Conservation (phyloP, 2,797 vertebrate species). For the Paguma larvata region DNA sequence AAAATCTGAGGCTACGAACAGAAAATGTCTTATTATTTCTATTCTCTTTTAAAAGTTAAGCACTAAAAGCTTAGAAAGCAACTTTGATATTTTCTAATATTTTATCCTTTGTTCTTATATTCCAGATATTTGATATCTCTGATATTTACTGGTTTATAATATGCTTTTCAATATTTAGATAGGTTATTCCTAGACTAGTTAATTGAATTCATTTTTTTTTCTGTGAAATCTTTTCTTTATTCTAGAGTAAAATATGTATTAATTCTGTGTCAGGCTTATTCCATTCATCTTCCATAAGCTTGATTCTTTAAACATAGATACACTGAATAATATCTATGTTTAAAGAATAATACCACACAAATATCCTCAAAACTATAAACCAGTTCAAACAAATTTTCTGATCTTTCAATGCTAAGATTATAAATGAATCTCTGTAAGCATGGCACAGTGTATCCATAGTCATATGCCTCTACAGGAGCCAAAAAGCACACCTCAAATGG, state of each 20-base stretch:
- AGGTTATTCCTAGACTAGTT: not conserved
- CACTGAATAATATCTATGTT: slow-evolving; percentile 39
- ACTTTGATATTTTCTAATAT: not conserved
- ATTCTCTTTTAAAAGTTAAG: slow-evolving; percentile 40
- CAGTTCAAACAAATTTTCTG: slow-evolving; percentile 58
- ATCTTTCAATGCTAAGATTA: not conserved
- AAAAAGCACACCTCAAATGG: not conserved
- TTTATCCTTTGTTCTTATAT: not conserved
- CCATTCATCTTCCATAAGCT: not conserved
- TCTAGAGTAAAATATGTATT: slow-evolving; percentile 48
- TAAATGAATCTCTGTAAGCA: slow-evolving; percentile 34
- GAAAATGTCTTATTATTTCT: slow-evolving; percentile 27
- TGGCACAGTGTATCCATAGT: not conserved
- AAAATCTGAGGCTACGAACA: not conserved
- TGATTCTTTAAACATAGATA: slow-evolving; percentile 53
- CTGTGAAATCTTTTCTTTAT: not conserved
- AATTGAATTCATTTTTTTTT: not conserved
- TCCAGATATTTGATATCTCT: not conserved
- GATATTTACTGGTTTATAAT: not conserved
- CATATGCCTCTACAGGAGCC: not conserved
- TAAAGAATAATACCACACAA: not conserved
- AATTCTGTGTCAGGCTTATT: not conserved
- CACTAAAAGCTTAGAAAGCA: not conserved
- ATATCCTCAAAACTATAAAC: slow-evolving; percentile 30
- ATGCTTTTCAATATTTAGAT: slow-evolving; percentile 3